phyloP scores from a whole-genome alignment of 2,113 vertebrate genomes.

The Charadrius vociferus region DNA sequence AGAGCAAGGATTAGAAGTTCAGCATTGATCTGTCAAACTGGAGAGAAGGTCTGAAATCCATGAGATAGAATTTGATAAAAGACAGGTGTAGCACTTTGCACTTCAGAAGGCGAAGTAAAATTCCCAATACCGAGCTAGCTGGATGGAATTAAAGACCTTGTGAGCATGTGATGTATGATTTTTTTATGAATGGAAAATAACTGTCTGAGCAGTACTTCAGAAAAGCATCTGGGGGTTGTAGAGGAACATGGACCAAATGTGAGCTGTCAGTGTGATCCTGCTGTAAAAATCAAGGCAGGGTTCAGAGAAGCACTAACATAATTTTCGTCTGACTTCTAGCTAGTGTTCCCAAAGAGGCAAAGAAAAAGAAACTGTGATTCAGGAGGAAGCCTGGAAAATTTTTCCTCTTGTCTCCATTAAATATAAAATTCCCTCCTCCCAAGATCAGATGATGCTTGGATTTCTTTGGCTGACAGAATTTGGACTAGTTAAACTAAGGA shows the following conservation, averaged over 20 bases:
- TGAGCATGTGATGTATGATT: not conserved
- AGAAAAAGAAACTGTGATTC: not conserved
- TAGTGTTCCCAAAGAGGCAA: not conserved
- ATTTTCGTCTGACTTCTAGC: not conserved
- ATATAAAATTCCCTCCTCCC: not conserved
- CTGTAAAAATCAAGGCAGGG: not conserved
- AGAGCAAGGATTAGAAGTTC: not conserved
- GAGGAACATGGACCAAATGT: not conserved
- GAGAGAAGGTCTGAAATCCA: not conserved
- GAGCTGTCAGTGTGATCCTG: not conserved
- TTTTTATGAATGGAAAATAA: conserved; percentile 3
- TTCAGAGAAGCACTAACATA: not conserved
- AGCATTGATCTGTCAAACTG: not conserved
- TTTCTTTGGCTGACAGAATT: not conserved
- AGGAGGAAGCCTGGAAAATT: not conserved
- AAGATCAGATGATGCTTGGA: not conserved
- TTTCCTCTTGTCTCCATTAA: not conserved
- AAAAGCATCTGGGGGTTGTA: not conserved
- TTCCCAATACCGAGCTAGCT: not conserved
- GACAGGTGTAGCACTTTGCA: not conserved
- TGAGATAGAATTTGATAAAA: not conserved
- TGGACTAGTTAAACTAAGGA: not conserved
- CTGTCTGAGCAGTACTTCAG: not conserved
- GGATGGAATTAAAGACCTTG: not conserved
- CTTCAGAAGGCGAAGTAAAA: not conserved